Evolutionary conservation across 2,888 invertebrate species (phyloP).

Genomic region (Unio delphinus): DNA sequence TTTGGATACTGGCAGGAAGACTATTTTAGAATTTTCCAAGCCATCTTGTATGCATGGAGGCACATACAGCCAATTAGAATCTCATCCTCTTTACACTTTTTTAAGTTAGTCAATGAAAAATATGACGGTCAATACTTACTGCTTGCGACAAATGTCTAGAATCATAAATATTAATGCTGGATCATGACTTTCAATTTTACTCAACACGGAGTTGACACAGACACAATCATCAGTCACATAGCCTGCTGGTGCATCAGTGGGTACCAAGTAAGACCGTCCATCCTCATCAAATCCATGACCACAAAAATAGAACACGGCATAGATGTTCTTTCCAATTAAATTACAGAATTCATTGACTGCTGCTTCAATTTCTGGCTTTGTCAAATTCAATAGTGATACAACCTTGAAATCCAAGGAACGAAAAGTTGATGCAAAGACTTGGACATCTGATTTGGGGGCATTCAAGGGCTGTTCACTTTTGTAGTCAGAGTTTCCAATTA

Average conservation of each 20-base stretch:
- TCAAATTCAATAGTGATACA: slow-evolving; percentile 71
- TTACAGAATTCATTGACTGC: slow-evolving; percentile 70
- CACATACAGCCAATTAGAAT: too few species aligned
- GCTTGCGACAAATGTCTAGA: slow-evolving; percentile 71
- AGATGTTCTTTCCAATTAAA: slow-evolving; percentile 69
- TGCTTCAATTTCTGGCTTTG: slow-evolving; percentile 69
- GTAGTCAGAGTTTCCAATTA: slow-evolving; percentile 72
- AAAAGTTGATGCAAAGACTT: slow-evolving; percentile 63
- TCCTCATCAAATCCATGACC: slow-evolving; percentile 73
- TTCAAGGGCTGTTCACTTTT: slow-evolving; percentile 65
- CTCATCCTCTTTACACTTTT: too few species aligned
- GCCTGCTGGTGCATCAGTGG: slow-evolving; percentile 69
- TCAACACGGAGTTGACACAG: slow-evolving; percentile 58
- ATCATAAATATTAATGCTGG: slow-evolving; percentile 71
- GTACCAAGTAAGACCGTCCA: slow-evolving; percentile 71
- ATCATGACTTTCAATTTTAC: slow-evolving; percentile 61
- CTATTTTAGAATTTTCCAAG: too few species aligned
- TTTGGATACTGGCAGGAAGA: too few species aligned
- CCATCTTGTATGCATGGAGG: too few species aligned
- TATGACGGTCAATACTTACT: slow-evolving; percentile 36
- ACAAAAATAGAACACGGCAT: slow-evolving; percentile 70
- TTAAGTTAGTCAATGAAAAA: too few species aligned
- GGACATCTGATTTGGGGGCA: slow-evolving; percentile 55
- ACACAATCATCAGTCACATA: slow-evolving; percentile 67
- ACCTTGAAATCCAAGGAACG: slow-evolving; percentile 70